Conservation (phyloP, 2,113 vertebrate species). For the Lethenteron camtschaticum region DNA sequence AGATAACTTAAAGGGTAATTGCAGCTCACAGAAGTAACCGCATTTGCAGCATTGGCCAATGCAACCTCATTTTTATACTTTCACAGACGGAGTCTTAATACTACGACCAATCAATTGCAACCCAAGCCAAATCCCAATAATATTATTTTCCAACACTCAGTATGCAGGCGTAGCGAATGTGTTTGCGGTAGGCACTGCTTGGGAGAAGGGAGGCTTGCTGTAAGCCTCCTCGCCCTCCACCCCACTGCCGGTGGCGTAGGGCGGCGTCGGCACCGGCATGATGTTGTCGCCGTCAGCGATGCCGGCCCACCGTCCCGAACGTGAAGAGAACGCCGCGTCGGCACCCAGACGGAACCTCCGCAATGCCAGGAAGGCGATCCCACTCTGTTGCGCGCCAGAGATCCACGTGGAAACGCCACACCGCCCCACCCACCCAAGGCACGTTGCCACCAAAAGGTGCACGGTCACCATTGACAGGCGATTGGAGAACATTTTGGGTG, state of each 20-base stretch:
- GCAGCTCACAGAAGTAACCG: too few relatives aligned
- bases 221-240: not conserved
- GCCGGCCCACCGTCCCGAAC: not conserved
- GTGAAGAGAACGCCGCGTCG: constrained; percentile 1
- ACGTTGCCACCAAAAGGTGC: too few relatives aligned
- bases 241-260: not conserved
- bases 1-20: too few relatives aligned
- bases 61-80: too few relatives aligned
- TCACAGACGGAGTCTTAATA: too few relatives aligned
- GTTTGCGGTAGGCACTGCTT: not conserved
- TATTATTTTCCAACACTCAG: not conserved
- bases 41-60: too few relatives aligned
- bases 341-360: not conserved
- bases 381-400: not conserved
- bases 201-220: constrained; percentile 4
- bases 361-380: constrained; percentile 1
- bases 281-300: not conserved
- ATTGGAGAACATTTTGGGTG: too few relatives aligned
- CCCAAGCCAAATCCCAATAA: not conserved
- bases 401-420: too few relatives aligned
- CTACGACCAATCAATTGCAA: too few relatives aligned
- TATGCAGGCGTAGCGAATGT: constrained; percentile 1
- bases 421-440: too few relatives aligned
- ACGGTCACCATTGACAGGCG: too few relatives aligned
- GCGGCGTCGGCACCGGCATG: not conserved